A percentile compares a stretch with the other conserved stretches of the same genome.
Conservation (phyloP, 2,113 vertebrate genomes). For the Phycodurus eques region DNA sequence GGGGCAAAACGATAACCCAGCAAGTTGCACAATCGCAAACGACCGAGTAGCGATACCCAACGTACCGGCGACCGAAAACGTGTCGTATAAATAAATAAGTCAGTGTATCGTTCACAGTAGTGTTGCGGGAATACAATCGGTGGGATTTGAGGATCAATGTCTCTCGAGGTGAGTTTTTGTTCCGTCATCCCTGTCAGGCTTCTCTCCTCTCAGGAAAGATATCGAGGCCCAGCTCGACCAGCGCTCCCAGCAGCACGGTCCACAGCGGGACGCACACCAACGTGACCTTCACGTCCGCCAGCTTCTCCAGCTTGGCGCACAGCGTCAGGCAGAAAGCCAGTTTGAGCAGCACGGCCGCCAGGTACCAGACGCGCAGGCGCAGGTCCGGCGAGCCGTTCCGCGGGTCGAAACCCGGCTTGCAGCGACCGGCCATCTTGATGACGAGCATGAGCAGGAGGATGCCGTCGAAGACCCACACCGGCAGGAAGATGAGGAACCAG, state of each 20-base stretch:
- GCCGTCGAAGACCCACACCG: slow-evolving; percentile 93
- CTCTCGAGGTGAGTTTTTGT: not conserved
- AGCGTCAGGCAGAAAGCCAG: slow-evolving; percentile 90
- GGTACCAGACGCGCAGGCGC: slow-evolving; percentile 89
- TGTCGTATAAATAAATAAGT: not conserved
- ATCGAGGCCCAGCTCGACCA: slow-evolving; percentile 88
- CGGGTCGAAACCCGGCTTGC: slow-evolving; percentile 90
- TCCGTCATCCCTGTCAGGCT: slow-evolving; percentile 51
- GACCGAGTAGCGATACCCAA: not conserved
- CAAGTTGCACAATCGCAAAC: not conserved
- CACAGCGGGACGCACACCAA: slow-evolving; percentile 92
- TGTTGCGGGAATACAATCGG: not conserved
- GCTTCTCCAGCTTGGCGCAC: slow-evolving; percentile 84
- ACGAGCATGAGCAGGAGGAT: slow-evolving; percentile 93
- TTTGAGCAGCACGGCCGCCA: slow-evolving; percentile 89
- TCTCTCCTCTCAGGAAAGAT: slow-evolving; percentile 88
- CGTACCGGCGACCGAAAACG: not conserved
- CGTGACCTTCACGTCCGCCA: slow-evolving; percentile 77
- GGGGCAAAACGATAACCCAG: not conserved
- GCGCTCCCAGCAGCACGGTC: slow-evolving; percentile 84
- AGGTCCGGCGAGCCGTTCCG: slow-evolving; percentile 86
- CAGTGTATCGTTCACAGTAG: slow-evolving; percentile 2
- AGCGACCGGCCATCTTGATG: slow-evolving; percentile 92
- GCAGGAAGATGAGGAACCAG: slow-evolving; percentile 98
- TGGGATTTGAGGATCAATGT: no score